Conservation (phyloP, 2,113 vertebrate genomes). For the Bufo bufo region DNA sequence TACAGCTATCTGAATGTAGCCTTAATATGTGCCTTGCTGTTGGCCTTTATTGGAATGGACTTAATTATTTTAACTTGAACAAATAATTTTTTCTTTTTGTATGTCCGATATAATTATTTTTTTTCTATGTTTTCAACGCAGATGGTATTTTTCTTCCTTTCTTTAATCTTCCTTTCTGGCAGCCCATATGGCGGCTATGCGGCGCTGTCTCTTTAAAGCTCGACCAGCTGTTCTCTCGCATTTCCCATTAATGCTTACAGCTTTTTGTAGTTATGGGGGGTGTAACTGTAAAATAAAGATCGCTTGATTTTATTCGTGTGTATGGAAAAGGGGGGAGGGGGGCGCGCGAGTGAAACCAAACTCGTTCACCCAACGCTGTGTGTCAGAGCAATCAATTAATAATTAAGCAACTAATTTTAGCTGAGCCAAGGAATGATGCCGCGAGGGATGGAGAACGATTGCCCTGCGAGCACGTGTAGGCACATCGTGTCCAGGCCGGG, state of each 20-base stretch:
- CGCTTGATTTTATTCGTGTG: constrained; percentile 54
- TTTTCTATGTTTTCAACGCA: constrained; percentile 59
- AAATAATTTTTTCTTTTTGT: background rate
- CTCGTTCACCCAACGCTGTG: constrained; percentile 21
- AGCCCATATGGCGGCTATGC: constrained; percentile 64
- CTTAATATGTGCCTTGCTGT: too few relatives aligned
- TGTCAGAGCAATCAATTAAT: constrained; percentile 70
- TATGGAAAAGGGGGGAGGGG: background rate
- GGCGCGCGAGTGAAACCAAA: constrained; percentile 9
- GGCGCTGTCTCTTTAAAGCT: constrained; percentile 65
- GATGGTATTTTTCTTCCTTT: constrained; percentile 66
- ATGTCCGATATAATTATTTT: background rate
- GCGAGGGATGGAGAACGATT: constrained; percentile 66
- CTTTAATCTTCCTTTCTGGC: constrained; percentile 61
- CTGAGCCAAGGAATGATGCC: constrained; percentile 1
- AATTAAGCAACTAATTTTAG: constrained; percentile 71
- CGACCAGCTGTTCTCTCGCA: constrained; percentile 64
- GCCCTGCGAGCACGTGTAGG: constrained; percentile 8
- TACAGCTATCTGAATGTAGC: too few relatives aligned
- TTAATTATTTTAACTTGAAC: too few relatives aligned
- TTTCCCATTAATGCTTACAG: constrained; percentile 61
- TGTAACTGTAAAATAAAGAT: constrained; percentile 58
- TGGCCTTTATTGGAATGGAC: too few relatives aligned
- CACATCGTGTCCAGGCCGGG: constrained; percentile 49
- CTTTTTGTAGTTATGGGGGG: constrained; percentile 47